Evolutionary conservation across 2,113 vertebrate genomes (phyloP), one percentile per base, ranked within the genome.

Genomic region (Dicrurus megarhynchus): DNA sequence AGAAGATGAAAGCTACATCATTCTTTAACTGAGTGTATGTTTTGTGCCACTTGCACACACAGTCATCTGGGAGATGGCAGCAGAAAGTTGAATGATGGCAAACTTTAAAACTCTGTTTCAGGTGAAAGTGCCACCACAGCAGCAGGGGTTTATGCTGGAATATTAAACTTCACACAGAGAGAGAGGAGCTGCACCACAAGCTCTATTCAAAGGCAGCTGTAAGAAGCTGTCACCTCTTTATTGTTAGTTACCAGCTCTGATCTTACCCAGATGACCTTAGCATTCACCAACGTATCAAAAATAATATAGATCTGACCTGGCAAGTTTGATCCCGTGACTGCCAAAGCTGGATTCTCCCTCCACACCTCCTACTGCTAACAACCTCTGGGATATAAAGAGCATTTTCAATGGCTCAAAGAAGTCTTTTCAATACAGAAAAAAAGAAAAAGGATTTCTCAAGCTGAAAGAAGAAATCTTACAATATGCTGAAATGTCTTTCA

Each of bases 381-480:
- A 50, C 32, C 30, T 83, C 61, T 39, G 33, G 50, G 60, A 76
- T 52, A 39, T 16, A 94, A 84, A 91, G 65, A 81, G 13, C n/a
- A 17, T 53, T 89, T 91, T 93, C 67, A 92, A 57, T 70, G 27
- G 39, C 67, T 96, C 78, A 87, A 74, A 91, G 70, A 83, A 91
- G 13, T 9, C 18, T 93, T 93, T 90, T 88, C 63, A 93, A n/a
- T 35, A 55, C 13, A 91, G 33, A 7, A 59, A 52, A 41, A 60
- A 57, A 49, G 11, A 61, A 39, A 57, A 89, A 94, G 13, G 27
- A 63, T 78, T 84, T 84, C 44, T 81, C 3, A 11, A 71, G 46
- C 32, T 83, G 24, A 76, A 85, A 0, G 0, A 1, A 67, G 52
- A 68, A 93, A 61, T 46, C 46, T 50, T 74, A 33, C 35, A 69